A percentile compares a stretch with the other conserved stretches of the same genome.
Evolutionary conservation across 2,888 invertebrate genomes (phyloP).

Genomic region (Diplolepis rosae): DNA sequence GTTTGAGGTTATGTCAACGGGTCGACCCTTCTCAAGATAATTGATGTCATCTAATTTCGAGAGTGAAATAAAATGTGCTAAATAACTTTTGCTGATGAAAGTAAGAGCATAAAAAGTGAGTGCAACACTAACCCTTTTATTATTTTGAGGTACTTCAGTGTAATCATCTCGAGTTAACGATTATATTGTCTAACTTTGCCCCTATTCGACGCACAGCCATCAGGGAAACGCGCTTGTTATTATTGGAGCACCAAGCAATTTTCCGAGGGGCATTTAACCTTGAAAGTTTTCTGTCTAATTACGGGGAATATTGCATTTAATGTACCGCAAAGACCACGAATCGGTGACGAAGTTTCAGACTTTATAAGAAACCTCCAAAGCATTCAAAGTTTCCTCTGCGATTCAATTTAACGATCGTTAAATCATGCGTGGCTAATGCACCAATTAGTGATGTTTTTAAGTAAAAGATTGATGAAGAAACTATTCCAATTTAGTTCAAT

Average conservation of each 20-base stretch:
- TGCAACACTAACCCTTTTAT: not conserved
- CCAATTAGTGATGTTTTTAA: conserved; percentile 18
- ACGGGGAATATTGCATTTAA: conserved; percentile 47
- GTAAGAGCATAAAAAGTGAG: not conserved
- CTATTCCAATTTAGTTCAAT: conserved; percentile 37
- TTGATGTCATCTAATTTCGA: too few relatives aligned
- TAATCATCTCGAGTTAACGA: not conserved
- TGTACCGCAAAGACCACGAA: conserved; percentile 41
- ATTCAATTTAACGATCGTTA: conserved; percentile 43
- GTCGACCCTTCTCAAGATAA: too few relatives aligned
- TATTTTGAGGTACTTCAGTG: not conserved
- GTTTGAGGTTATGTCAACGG: too few relatives aligned
- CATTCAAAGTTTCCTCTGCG: conserved; percentile 39
- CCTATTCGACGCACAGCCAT: not conserved
- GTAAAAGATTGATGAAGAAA: conserved; percentile 39
- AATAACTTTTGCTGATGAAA: not conserved
- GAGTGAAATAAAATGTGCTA: too few relatives aligned
- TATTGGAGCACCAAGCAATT: conserved; percentile 37
- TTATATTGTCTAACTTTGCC: not conserved
- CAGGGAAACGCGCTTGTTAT: not conserved
- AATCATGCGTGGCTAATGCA: conserved; percentile 18
- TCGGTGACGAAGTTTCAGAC: conserved; percentile 48
- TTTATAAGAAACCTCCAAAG: conserved; percentile 43
- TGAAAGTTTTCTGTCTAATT: conserved; percentile 47
- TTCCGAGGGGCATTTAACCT: conserved; percentile 47